Evolutionary conservation across 1,140 invertebrate genomes (phyloP).

Genomic region (Eciton burchellii): DNA sequence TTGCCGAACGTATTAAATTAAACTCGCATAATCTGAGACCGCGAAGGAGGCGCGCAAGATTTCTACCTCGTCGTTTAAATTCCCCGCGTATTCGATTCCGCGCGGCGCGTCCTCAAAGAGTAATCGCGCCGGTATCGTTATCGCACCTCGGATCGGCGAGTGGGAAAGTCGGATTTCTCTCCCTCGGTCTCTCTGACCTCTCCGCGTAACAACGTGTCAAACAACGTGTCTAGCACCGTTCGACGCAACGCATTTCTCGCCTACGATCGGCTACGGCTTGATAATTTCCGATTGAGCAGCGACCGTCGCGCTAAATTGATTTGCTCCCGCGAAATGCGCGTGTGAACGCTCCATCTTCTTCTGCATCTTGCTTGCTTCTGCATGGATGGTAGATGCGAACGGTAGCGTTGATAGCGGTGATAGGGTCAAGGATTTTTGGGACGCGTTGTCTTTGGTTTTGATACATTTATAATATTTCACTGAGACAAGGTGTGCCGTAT

Average conservation of each 20-base stretch:
- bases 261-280: conserved; percentile 28
- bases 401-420: neutral
- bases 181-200: neutral
- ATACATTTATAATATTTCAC: too few species aligned
- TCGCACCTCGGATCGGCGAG: conserved; percentile 26
- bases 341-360: conserved; percentile 46
- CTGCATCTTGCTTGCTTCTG: neutral
- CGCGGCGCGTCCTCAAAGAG: conserved; percentile 40
- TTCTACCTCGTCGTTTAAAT: conserved; percentile 49
- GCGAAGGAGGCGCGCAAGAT: neutral
- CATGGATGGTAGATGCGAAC: conserved; percentile 7
- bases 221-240: conserved; percentile 31
- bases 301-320: conserved; percentile 53
- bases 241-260: conserved; percentile 28
- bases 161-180: conserved; percentile 55
- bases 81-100: conserved; percentile 30
- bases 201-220: conserved; percentile 54
- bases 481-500: too few species aligned
- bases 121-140: conserved; percentile 52
- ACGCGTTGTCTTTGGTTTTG: too few species aligned
- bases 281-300: conserved; percentile 51
- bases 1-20: conserved; percentile 55
- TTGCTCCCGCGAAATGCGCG: conserved; percentile 20
- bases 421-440: too few species aligned
- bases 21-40: conserved; percentile 28